A percentile compares a stretch with the other conserved stretches of the same genome.
Evolutionary conservation across 1,140 invertebrate species (phyloP).

Genomic region (Tetranychus cinnabarinus): DNA sequence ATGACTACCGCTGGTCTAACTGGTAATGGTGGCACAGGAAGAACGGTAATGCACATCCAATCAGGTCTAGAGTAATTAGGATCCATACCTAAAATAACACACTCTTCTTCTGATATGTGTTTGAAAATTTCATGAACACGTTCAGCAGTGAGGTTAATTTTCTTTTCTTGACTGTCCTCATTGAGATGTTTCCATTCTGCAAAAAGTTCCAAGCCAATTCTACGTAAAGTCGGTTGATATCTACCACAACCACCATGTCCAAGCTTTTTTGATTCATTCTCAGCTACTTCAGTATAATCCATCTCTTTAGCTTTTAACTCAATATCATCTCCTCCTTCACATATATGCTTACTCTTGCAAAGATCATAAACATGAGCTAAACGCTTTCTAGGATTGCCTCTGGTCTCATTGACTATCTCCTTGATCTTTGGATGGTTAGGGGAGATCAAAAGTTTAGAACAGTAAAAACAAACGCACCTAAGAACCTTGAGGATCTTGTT

Average conservation of each 20-base stretch:
- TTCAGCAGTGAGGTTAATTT: constrained; percentile 76
- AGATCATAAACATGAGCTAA: constrained; percentile 89
- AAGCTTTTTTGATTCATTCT: constrained; percentile 26
- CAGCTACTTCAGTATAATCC: neutral
- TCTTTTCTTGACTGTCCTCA: constrained; percentile 91
- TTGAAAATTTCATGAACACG: constrained; percentile 88
- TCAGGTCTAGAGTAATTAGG: constrained; percentile 67
- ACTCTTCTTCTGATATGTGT: constrained; percentile 91
- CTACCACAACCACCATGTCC: constrained; percentile 89
- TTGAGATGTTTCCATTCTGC: constrained; percentile 92
- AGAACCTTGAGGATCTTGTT: constrained; percentile 91
- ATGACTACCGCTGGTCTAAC: constrained; percentile 90
- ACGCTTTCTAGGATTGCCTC: constrained; percentile 83
- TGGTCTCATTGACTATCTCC: constrained; percentile 86
- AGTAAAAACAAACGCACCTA: constrained; percentile 91
- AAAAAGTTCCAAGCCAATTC: constrained; percentile 67
- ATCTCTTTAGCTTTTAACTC: constrained; percentile 26
- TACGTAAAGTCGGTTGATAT: constrained; percentile 75
- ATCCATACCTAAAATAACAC: constrained; percentile 71
- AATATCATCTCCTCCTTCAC: constrained; percentile 95
- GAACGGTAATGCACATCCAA: constrained; percentile 95
- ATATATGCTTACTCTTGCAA: constrained; percentile 93
- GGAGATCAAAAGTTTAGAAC: constrained; percentile 79
- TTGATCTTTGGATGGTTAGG: constrained; percentile 94
- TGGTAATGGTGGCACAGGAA: constrained; percentile 84